These are phyloP conservation scores for Crax fasciolata DNA, from an alignment of 2,797 vertebrate genomes.

Conservation along the genomic window DNA sequence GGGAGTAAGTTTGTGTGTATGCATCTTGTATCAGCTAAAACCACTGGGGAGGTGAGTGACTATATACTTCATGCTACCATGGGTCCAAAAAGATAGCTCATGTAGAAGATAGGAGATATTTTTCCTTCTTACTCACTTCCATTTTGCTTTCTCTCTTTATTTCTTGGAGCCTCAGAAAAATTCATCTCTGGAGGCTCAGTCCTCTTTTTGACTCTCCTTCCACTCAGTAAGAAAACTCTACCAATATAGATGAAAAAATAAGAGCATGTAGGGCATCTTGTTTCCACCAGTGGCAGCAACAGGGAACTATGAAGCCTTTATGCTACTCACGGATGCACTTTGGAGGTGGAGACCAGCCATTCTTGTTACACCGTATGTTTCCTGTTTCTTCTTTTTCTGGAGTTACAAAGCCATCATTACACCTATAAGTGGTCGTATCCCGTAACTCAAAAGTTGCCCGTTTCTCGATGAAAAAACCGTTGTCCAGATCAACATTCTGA, in stretches of 20 bases:
- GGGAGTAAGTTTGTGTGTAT: not conserved
- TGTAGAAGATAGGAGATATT: not conserved
- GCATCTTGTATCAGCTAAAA: not conserved
- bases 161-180: not conserved
- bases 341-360: constrained; percentile 71
- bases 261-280: not conserved
- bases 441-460: rapidly evolving
- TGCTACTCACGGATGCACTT: constrained; percentile 78
- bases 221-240: not conserved
- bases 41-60: not conserved
- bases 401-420: constrained; percentile 42
- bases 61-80: not conserved
- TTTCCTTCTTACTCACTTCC: not conserved
- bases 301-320: not conserved
- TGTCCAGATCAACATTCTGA: rapidly evolving
- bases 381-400: constrained; percentile 19
- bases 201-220: not conserved
- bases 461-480: not conserved
- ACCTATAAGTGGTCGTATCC: not conserved
- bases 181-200: not conserved
- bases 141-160: not conserved
- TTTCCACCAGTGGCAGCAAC: not conserved
- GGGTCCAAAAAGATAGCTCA: not conserved
- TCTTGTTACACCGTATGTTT: not conserved
- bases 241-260: not conserved